Base-by-base conservation (phyloP, 2,113 vertebrate genomes). In the Notarius quadriscutis region DNA sequence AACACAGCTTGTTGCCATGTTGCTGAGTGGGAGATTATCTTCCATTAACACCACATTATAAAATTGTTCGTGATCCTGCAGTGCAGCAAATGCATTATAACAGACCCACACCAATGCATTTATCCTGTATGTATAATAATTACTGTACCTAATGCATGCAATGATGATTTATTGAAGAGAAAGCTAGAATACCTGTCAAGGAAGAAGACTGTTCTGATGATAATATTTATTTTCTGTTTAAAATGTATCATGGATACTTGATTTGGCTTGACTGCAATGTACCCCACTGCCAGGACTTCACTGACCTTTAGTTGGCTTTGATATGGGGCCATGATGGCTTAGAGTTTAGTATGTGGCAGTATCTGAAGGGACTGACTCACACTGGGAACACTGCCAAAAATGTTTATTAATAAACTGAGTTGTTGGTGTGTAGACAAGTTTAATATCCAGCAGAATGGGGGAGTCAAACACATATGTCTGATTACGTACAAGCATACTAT, bases 331-430 rank as follows among this genome's bases (percentile, higher is more conserved):
- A 81, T 79, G 89, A 88, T 79, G 88, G 88, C 75, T 83, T 90
- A 88, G 91, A 58, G 88, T 91, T 83, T 93, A 87, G 91, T 90
- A 90, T 84, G 75, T 89, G 90, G 89, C 88, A 90, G 91, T 92
- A 90, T 92, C 89, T 87, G 85, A 87, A 86, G 85, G 89, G 83
- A 93, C 83, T 86, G 84, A 86, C 80, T 87, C 80, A 87, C 71
- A 77, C 86, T 50, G 60, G 34, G 57, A 34, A 55, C 60, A 27
- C 22, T 80, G 87, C 88, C 87, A 91, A 85, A 92, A 89, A 79
- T 87, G 72, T 91, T 91, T 95, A 95, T 94, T 94, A 93, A 95
- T 95, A 95, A 93, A 92, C 87, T 63, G 91, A 91, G 92, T 89
- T 94, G 93, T 91, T 92, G 92, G 91, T 88, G 72, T 92, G 91